Percentiles rank a stretch among this genome's conserved stretches.
Evolutionary conservation across 1,140 invertebrate genomes (phyloP).

Genomic region (Akabosia matsudoensis): DNA sequence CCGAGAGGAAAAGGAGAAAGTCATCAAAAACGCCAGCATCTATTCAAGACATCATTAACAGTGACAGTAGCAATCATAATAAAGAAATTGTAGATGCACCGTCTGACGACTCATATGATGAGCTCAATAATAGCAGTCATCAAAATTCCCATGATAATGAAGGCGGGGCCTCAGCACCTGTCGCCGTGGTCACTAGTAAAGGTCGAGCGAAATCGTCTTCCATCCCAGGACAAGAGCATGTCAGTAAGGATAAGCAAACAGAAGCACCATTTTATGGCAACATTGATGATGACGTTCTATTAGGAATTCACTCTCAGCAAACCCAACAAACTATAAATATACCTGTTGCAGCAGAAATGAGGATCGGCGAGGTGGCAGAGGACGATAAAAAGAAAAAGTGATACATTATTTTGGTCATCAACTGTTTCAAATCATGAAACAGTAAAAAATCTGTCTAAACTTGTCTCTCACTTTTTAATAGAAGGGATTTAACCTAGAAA

Average conservation of each 20-base stretch:
- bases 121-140: background rate
- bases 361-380: background rate
- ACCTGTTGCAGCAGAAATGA: background rate
- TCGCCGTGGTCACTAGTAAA: background rate
- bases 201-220: background rate
- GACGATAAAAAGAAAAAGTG: background rate
- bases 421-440: no score
- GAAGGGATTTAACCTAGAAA: no score
- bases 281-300: background rate
- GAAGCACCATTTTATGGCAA: background rate
- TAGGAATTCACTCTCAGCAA: background rate
- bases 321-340: background rate
- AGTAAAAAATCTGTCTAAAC: no score
- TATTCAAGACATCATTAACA: slow-evolving; percentile 13
- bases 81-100: background rate
- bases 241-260: background rate
- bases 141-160: background rate
- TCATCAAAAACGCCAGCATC: background rate
- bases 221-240: background rate
- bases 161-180: background rate
- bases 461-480: no score
- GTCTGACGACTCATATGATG: background rate
- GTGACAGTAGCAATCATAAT: background rate
- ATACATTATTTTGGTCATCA: no score
- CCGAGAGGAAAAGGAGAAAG: background rate